Conservation (phyloP, 1,140 invertebrate species). For the Aradophagus sp. region DNA sequence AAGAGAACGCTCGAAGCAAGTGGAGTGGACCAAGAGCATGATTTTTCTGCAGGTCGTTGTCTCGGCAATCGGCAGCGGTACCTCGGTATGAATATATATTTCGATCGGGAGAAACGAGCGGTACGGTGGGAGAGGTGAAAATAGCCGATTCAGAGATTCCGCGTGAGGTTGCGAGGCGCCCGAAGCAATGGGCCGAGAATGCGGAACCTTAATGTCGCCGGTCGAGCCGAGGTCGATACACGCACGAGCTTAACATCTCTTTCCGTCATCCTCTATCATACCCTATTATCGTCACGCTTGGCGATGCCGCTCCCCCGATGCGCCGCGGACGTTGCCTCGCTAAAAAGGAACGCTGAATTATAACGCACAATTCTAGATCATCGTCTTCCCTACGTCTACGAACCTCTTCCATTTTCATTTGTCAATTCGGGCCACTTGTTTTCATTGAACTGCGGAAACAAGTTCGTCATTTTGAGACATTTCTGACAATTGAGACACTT, state of each 20-base stretch:
- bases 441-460: too few species aligned
- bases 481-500: too few species aligned
- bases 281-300: conserved; percentile 52
- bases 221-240: conserved; percentile 64
- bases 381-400: conserved; percentile 34
- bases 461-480: too few species aligned
- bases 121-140: conserved; percentile 35
- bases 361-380: conserved; percentile 29
- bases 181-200: conserved; percentile 72
- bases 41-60: conserved; percentile 16
- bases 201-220: conserved; percentile 64
- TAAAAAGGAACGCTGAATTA: conserved; percentile 37
- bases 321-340: conserved; percentile 18
- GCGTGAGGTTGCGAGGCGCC: conserved; percentile 61
- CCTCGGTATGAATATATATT: conserved; percentile 11
- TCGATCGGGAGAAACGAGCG: conserved; percentile 32
- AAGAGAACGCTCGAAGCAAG: too few species aligned
- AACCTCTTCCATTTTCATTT: conserved; percentile 6
- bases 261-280: conserved; percentile 52
- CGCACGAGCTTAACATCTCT: conserved; percentile 64
- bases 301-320: conserved; percentile 43
- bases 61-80: conserved; percentile 13
- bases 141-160: conserved; percentile 55
- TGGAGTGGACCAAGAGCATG: too few species aligned
- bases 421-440: too few species aligned